These are phyloP conservation scores for Cerceris rybyensis DNA, from an alignment of 2,888 invertebrate species.

Conservation along the genomic window DNA sequence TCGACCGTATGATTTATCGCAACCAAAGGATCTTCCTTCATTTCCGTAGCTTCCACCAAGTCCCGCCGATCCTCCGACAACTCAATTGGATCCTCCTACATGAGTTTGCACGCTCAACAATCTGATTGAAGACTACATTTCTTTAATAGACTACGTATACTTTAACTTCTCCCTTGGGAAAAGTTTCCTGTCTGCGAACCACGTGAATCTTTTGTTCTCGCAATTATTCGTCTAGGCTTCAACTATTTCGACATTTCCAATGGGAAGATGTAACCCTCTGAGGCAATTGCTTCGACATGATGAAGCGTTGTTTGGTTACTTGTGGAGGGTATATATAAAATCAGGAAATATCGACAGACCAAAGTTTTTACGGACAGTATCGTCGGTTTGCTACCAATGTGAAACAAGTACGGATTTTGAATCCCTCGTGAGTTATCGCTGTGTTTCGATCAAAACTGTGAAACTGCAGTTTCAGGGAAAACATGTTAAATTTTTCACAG, in stretches of 20 bases:
- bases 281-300: no score
- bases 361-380: slow-evolving; percentile 37
- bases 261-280: no score
- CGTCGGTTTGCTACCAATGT: slow-evolving; percentile 25
- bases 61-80: slow-evolving; percentile 43
- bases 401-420: slow-evolving; percentile 52
- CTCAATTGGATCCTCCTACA: slow-evolving; percentile 47
- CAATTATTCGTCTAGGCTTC: no score
- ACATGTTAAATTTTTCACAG: slow-evolving; percentile 54
- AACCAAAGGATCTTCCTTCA: slow-evolving; percentile 61
- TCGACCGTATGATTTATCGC: slow-evolving; percentile 68
- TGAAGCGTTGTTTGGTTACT: no score
- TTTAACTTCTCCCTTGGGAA: no score
- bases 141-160: slow-evolving; percentile 50
- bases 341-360: slow-evolving; percentile 7
- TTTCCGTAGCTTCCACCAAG: slow-evolving; percentile 57
- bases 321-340: slow-evolving; percentile 7
- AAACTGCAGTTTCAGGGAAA: slow-evolving; percentile 52
- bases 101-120: slow-evolving; percentile 26
- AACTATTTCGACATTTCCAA: no score
- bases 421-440: slow-evolving; percentile 50
- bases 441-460: slow-evolving; percentile 54
- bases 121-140: slow-evolving; percentile 52
- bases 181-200: no score
- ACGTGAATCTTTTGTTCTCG: no score